Evolutionary conservation across 2,888 invertebrate species (phyloP), one percentile per base, ranked within the genome.

Genomic region (Tyria jacobaeae): DNA sequence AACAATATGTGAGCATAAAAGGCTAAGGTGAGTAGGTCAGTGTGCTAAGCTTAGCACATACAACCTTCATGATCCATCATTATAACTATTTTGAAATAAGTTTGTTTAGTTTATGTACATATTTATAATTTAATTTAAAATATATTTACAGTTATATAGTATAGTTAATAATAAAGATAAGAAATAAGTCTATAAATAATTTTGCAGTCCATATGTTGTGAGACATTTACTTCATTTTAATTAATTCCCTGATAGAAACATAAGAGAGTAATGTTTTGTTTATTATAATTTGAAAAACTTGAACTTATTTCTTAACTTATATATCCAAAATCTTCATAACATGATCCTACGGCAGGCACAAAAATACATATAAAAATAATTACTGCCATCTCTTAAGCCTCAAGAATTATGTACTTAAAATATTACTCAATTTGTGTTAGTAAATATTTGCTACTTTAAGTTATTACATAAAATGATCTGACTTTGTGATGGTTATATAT

Each of bases 11-110:
- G 31, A 59, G 51, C 54, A 44, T 66, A 49, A 63, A 58, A 60
- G 50, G 62, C 68, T 71, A 60, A 61, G 49, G 25, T 63, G 56
- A 63, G 27, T 75, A 49, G 68, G 66, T 73, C 64, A 73, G 53
- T 35, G 17, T 66, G 66, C 63, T 62, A 64, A 71, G 59, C 62
- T 65, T 44, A 60, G 5, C 50, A n/a, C 31, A 12, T 31, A 44
- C 2, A 35, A 65, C 62, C 65, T 73, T 68, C 65, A 64, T n/a
- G 58, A 51, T 53, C 15, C 59, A 61, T 62, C 34, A 50, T 37
- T 15, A 44, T 47, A 35, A 31, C 27, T 31, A 44, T 21, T 44
- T 3, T 44, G 10, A 21, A 10, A 21, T 17, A 41, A 7, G n/a
- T n/a, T 39, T n/a, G 1, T 5, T n/a, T n/a, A n/a, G n/a, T 7